Evolutionary conservation across 2,888 invertebrate genomes (phyloP), one percentile per base, ranked within the genome.

Genomic region (Globia sparganii): DNA sequence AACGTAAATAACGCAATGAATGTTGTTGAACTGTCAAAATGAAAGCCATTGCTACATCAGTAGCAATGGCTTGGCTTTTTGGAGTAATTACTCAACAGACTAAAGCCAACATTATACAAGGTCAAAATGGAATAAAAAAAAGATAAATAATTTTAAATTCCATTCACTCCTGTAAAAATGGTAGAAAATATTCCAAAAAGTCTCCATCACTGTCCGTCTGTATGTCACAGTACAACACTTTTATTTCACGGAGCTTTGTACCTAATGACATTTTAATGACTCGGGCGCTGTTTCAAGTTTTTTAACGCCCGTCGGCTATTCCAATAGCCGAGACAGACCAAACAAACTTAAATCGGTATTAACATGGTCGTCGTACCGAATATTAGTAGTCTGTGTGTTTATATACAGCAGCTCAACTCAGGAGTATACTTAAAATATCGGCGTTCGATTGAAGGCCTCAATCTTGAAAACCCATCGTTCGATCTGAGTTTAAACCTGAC

Each of bases 211-310:
- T 37, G 34, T 40, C 21, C 43, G 67, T 72, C 84, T 43, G 87
- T 89, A 67, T 87, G 87, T 88, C 83, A 67, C 82, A 76, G 62
- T 43, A 71, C 78, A 83, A 87, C 86, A 81, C 85, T 88, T 89
- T 88, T 89, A 88, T 87, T 86, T 81, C 82, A 78, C 79, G 75
- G 83, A 77, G 76, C 75, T 87, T 85, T 85, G 87, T 88, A 80
- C 80, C 84, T 91, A 92, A 92, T 89, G 91, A 89, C 90, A 89
- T 91, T 92, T 92, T 92, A 91, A 92, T 92, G 91, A 89, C 86
- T 84, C 71, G 70, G 77, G 69, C 77, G 82, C 81, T 78, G 86
- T 88, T 89, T 89, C 86, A 86, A 88, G 86, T 87, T 88, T 84
- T 86, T 86, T 86, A 84, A 83, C 78, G 86, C 72, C 79, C 79